Conservation (phyloP, 1,140 invertebrate genomes). For the Rhyzopertha dominica region DNA sequence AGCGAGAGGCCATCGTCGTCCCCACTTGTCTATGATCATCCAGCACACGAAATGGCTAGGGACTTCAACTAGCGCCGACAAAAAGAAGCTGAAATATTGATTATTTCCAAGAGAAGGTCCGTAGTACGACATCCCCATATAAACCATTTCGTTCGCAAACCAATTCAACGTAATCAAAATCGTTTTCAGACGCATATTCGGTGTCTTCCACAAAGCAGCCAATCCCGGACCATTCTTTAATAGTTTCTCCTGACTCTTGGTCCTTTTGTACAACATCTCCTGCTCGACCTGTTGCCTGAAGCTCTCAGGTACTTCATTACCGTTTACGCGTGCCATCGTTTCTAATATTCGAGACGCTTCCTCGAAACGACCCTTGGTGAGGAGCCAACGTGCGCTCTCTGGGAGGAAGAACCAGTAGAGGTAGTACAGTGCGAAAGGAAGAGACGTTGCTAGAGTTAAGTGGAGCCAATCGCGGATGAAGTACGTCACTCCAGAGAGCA, state of each 20-base stretch:
- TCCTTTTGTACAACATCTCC: constrained; percentile 60
- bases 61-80: constrained; percentile 74
- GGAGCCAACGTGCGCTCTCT: constrained; percentile 76
- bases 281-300: constrained; percentile 65
- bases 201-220: constrained; percentile 67
- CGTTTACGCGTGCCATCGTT: constrained; percentile 67
- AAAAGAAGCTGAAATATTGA: constrained; percentile 77
- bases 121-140: constrained; percentile 78
- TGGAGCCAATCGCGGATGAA: constrained; percentile 73
- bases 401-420: constrained; percentile 77
- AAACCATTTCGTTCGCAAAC: constrained; percentile 70
- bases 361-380: constrained; percentile 68
- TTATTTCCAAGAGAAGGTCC: constrained; percentile 77
- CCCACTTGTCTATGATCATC: constrained; percentile 76
- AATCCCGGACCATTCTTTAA: constrained; percentile 58
- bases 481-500: constrained; percentile 74
- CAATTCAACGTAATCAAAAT: constrained; percentile 60
- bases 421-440: constrained; percentile 77
- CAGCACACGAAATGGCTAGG: constrained; percentile 77
- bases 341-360: constrained; percentile 71
- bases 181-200: constrained; percentile 75
- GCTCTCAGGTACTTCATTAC: constrained; percentile 62
- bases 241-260: constrained; percentile 56
- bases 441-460: constrained; percentile 69
- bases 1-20: constrained; percentile 72